phyloP scores from a whole-genome alignment of 2,888 invertebrate genomes.

The Tiliacea aurago region DNA sequence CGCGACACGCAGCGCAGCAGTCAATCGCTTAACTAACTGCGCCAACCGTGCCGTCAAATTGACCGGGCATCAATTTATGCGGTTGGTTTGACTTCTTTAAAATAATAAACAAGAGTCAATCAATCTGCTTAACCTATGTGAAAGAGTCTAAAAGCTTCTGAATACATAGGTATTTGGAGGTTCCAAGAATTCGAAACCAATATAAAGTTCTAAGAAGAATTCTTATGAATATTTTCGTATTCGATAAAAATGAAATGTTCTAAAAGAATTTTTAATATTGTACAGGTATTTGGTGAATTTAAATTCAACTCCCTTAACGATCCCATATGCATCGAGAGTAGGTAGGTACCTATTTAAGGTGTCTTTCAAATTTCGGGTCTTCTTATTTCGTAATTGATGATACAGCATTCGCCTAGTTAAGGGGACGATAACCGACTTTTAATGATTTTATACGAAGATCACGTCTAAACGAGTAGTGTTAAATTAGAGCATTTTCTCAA shows the following conservation, averaged over 20 bases:
- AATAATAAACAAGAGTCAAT: not conserved
- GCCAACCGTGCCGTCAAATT: too few relatives aligned
- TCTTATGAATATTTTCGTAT: slow-evolving; percentile 49
- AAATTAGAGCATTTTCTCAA: too few relatives aligned
- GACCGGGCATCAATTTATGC: not conserved
- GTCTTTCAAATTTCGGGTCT: not conserved
- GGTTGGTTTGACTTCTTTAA: not conserved
- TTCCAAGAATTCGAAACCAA: slow-evolving; percentile 42
- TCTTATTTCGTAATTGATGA: too few relatives aligned
- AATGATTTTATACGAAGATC: too few relatives aligned
- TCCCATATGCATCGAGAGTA: not conserved
- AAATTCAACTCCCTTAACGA: slow-evolving; percentile 28
- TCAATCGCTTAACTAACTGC: too few relatives aligned
- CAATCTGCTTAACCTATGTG: not conserved
- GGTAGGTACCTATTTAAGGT: too few relatives aligned
- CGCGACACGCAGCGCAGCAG: too few relatives aligned
- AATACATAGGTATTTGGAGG: slow-evolving; percentile 25
- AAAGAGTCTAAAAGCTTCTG: not conserved
- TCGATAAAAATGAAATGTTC: slow-evolving; percentile 49
- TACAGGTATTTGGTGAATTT: slow-evolving; percentile 35
- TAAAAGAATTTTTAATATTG: slow-evolving; percentile 51
- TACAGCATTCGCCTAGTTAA: too few relatives aligned
- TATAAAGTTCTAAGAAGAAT: slow-evolving; percentile 47
- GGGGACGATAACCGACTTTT: too few relatives aligned
- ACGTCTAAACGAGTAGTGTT: too few relatives aligned